Conservation (phyloP, 2,113 vertebrate genomes). For the Urocynchramus pylzowi region DNA sequence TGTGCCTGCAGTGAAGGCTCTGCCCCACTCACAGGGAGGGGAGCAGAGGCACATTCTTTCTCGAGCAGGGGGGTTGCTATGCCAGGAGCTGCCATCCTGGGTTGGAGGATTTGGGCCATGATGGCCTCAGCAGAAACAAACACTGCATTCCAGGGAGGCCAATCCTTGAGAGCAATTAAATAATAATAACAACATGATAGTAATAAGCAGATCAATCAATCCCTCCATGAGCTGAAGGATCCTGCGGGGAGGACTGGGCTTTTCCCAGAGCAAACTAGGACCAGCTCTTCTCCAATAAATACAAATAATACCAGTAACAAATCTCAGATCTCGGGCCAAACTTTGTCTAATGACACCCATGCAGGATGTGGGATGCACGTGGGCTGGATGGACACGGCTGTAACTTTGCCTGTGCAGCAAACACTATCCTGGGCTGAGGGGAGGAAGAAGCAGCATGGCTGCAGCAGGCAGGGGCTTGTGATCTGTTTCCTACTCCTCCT, state of each 20-base stretch:
- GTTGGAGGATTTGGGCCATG: not conserved
- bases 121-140: not conserved
- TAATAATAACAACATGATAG: not conserved
- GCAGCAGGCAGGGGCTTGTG: not conserved
- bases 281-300: not conserved
- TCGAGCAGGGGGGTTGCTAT: not conserved
- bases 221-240: not conserved
- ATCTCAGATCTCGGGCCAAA: not conserved
- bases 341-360: not conserved
- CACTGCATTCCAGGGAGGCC: not conserved
- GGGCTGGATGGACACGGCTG: not conserved
- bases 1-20: not conserved
- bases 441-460: not conserved
- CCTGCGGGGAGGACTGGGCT: not conserved
- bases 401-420: not conserved
- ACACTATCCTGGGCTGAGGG: not conserved
- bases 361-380: not conserved
- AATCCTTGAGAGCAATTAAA: slow-evolving; percentile 7
- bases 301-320: not conserved
- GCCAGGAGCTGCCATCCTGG: not conserved
- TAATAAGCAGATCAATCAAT: not conserved
- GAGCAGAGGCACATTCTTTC: not conserved
- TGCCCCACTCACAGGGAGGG: not conserved
- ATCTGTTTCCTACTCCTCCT: not conserved
- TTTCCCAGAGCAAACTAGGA: not conserved